phyloP scores from a whole-genome alignment of 2,888 invertebrate species.

The Meteorus colon region DNA sequence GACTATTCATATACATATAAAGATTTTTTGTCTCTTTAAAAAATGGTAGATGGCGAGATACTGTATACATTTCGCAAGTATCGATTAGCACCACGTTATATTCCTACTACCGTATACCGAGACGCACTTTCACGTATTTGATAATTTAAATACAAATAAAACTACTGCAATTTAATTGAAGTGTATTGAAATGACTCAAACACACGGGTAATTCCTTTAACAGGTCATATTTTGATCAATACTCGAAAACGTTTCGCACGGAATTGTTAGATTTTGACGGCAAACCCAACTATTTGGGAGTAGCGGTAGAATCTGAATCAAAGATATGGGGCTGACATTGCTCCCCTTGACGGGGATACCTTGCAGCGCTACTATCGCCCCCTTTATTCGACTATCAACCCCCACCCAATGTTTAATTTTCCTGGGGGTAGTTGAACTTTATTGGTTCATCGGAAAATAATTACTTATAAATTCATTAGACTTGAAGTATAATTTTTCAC shows the following conservation, averaged over 20 bases:
- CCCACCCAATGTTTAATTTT: constrained; percentile 8
- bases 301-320: constrained; percentile 1
- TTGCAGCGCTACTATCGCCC: constrained; percentile 24
- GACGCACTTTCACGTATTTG: not conserved
- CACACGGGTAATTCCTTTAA: not conserved
- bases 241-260: not conserved
- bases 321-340: constrained; percentile 10
- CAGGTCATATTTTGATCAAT: not conserved
- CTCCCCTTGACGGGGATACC: not conserved
- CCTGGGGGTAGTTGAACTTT: not conserved
- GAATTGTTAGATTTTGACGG: not conserved
- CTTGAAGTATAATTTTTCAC: no score
- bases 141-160: not conserved
- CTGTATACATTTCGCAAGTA: constrained; percentile 23
- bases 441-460: not conserved
- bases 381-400: constrained; percentile 15
- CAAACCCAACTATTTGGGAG: not conserved
- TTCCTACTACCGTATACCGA: not conserved
- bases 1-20: not conserved
- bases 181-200: not conserved
- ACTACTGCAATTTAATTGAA: not conserved
- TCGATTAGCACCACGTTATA: constrained; percentile 19
- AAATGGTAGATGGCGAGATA: constrained; percentile 17
- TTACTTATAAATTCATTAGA: no score
- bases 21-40: not conserved